These are phyloP conservation scores for Neolamprologus cancellatus DNA, from an alignment of 2,113 vertebrate species.

Conservation along the genomic window DNA sequence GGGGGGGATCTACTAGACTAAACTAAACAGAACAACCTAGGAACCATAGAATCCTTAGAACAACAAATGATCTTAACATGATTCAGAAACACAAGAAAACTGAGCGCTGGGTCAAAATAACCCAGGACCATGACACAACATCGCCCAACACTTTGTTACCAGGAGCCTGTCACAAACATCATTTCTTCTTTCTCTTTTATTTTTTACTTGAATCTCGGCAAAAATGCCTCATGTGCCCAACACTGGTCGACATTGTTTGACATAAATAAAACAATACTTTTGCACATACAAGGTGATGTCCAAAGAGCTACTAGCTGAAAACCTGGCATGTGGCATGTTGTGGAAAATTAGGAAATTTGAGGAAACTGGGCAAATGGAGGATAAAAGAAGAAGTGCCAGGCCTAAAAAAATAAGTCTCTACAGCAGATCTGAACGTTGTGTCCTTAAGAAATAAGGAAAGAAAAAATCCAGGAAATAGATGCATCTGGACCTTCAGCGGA, in stretches of 20 bases:
- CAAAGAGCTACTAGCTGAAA: not conserved
- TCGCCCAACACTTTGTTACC: not conserved
- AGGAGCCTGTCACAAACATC: not conserved
- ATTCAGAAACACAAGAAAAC: not conserved
- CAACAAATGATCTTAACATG: not conserved
- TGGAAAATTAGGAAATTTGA: not conserved
- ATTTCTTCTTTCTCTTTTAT: not conserved
- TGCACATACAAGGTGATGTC: not conserved
- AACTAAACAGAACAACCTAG: not conserved
- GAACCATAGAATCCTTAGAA: not conserved
- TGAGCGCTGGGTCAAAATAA: not conserved
- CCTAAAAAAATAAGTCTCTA: fast-evolving
- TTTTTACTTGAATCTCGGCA: fast-evolving
- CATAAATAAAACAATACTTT: not conserved
- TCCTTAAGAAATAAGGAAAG: not conserved
- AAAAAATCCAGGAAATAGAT: not conserved
- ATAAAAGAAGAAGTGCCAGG: not conserved
- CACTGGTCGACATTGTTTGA: fast-evolving
- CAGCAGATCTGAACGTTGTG: not conserved
- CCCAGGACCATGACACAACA: not conserved
- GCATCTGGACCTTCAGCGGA: not conserved
- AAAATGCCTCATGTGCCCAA: not conserved
- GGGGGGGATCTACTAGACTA: fast-evolving
- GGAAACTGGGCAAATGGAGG: not conserved
- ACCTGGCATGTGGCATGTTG: not conserved